These are phyloP conservation scores for Phalacrocorax carbo DNA, from an alignment of 2,113 vertebrate genomes.

Conservation along the genomic window DNA sequence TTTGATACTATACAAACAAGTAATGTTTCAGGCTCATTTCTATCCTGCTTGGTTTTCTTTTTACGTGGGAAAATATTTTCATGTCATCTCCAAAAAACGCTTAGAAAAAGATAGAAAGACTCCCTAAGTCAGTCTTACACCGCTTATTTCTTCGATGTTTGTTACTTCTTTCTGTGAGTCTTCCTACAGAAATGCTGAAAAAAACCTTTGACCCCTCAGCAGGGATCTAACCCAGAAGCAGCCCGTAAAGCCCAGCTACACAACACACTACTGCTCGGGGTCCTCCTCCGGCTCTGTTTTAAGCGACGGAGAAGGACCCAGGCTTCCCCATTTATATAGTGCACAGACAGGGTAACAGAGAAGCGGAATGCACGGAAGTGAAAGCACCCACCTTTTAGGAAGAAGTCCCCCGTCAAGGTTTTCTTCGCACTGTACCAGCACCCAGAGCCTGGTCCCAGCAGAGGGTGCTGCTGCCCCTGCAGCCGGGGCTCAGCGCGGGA, in stretches of 20 bases:
- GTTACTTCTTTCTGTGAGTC: background rate
- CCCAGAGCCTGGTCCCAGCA: background rate
- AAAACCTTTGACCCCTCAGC: fast-evolving
- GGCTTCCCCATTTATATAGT: fast-evolving
- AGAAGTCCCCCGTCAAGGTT: fast-evolving
- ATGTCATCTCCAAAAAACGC: background rate
- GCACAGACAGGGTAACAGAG: fast-evolving
- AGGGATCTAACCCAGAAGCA: background rate
- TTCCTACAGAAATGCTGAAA: background rate
- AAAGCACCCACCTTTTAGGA: fast-evolving
- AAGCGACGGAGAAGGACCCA: fast-evolving
- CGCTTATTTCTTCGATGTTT: background rate
- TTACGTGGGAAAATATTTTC: background rate
- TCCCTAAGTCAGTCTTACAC: background rate
- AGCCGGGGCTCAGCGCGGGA: background rate
- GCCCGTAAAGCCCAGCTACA: fast-evolving
- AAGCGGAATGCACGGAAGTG: fast-evolving
- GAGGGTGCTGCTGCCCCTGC: constrained; percentile 14
- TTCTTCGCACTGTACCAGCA: fast-evolving
- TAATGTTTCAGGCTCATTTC: background rate
- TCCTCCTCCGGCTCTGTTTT: background rate
- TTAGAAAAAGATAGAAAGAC: background rate
- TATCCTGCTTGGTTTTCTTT: background rate
- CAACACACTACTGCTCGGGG: fast-evolving
- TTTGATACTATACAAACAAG: background rate